A percentile compares a stretch with the other conserved stretches of the same genome.
These are phyloP conservation scores for Blastomussa wellsi DNA, from an alignment of 92 coral and sea anemone species.

Conservation along the genomic window DNA sequence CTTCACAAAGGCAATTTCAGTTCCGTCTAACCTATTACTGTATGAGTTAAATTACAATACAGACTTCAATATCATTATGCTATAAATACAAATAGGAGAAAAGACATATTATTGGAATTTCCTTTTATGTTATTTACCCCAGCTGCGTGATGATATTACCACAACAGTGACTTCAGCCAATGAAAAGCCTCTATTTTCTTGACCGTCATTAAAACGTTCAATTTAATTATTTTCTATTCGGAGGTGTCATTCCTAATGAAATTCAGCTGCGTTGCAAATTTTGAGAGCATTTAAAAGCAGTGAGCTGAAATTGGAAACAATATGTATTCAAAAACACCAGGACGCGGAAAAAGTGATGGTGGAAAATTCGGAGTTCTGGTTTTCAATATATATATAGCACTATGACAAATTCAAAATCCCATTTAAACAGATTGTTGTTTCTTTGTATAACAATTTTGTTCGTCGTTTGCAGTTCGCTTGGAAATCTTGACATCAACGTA, in stretches of 20 bases:
- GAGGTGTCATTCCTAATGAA: constrained; percentile 5
- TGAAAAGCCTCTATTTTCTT: neutral
- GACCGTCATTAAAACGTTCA: neutral
- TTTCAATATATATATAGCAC: neutral
- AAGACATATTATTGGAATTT: neutral
- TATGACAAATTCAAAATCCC: neutral
- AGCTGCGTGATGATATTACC: constrained; percentile 9
- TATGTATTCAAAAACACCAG: neutral
- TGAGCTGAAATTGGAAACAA: neutral
- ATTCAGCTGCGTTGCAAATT: neutral
- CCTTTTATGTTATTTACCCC: constrained; percentile 5
- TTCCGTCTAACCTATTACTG: neutral
- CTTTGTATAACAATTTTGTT: neutral
- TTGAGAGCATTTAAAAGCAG: neutral
- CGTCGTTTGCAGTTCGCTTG: neutral
- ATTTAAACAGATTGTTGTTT: neutral
- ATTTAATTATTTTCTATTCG: neutral
- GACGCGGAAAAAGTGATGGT: neutral
- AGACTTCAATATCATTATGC: neutral
- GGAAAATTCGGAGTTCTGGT: neutral
- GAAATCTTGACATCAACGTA: neutral
- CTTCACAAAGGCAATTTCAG: neutral
- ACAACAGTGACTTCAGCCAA: neutral
- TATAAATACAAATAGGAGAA: neutral
- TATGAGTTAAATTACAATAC: neutral